Percentiles rank a stretch among this genome's conserved stretches.
phyloP scores from a whole-genome alignment of 2,797 vertebrate species.

The Platalea minor region DNA sequence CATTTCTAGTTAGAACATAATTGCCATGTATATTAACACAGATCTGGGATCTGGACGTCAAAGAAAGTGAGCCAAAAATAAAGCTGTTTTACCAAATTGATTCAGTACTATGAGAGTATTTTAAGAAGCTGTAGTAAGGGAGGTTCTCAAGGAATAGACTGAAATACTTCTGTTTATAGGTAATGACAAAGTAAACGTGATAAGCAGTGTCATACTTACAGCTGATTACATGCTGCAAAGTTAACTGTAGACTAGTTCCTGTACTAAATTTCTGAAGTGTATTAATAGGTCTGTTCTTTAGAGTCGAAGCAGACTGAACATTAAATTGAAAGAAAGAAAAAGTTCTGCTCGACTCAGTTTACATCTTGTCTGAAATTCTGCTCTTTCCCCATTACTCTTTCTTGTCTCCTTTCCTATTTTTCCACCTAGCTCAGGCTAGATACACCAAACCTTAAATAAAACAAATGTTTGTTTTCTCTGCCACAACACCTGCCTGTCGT shows the following conservation, averaged over 20 bases:
- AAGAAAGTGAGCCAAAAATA: slow-evolving; percentile 24
- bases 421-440: background rate
- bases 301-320: background rate
- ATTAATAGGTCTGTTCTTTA: background rate
- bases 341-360: background rate
- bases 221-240: background rate
- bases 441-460: background rate
- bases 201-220: background rate
- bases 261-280: background rate
- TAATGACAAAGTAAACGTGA: background rate
- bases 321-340: background rate
- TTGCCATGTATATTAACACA: slow-evolving; percentile 19
- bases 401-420: background rate
- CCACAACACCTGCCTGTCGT: background rate
- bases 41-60: slow-evolving; percentile 6
- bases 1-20: slow-evolving; percentile 32
- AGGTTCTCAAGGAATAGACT: background rate
- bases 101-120: background rate
- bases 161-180: background rate
- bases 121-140: slow-evolving; percentile 4
- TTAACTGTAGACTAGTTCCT: background rate
- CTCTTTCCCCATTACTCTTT: background rate
- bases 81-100: background rate
- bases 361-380: background rate
- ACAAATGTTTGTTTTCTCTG: background rate